Conservation (phyloP, 2,113 vertebrate genomes). For the Clarias gariepinus region DNA sequence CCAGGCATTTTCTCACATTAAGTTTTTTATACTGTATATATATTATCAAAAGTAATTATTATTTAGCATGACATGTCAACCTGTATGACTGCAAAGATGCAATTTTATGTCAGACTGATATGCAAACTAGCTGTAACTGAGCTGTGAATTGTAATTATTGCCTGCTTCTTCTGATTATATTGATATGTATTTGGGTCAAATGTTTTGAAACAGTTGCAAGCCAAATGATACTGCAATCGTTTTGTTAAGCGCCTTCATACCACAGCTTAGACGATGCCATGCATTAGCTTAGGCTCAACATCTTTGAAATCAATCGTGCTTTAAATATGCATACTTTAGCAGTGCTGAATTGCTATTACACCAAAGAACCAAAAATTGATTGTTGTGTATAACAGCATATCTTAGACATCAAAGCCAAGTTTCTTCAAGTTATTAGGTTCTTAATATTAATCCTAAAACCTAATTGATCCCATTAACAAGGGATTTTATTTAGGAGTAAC, state of each 20-base stretch:
- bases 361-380: not conserved
- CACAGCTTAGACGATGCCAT: not conserved
- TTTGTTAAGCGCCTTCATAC: not conserved
- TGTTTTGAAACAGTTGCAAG: not conserved
- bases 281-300: not conserved
- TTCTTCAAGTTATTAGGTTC: not conserved
- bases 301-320: not conserved
- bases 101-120: not conserved
- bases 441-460: not conserved
- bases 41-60: not conserved
- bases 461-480: not conserved
- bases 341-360: not conserved
- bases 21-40: too few species aligned
- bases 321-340: not conserved
- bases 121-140: not conserved
- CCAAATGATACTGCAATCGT: not conserved
- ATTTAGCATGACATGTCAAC: not conserved
- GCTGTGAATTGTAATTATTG: not conserved
- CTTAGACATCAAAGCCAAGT: not conserved
- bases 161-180: not conserved
- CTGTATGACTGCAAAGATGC: not conserved
- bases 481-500: not conserved
- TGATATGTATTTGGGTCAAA: not conserved
- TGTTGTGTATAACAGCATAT: not conserved
- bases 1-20: not conserved